These are phyloP conservation scores for Trichosurus vulpecula DNA, from an alignment of 2,797 vertebrate genomes.

Conservation along the genomic window DNA sequence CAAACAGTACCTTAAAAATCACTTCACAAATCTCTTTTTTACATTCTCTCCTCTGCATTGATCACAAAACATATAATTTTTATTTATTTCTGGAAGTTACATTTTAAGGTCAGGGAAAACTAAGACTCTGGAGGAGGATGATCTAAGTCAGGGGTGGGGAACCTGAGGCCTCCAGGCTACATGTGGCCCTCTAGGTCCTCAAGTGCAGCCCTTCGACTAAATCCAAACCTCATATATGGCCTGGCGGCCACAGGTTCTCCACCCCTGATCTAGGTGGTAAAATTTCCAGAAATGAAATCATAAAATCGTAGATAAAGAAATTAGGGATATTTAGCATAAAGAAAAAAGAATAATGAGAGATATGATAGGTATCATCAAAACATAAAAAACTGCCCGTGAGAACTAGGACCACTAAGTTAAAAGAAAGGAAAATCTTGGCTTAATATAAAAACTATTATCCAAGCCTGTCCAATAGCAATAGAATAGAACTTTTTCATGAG, in stretches of 20 bases:
- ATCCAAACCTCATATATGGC: too few species aligned
- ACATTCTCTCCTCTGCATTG: neutral
- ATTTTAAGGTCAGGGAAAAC: too few species aligned
- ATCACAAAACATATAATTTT: neutral
- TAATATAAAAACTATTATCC: constrained; percentile 21
- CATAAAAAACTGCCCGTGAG: neutral
- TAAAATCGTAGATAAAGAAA: too few species aligned
- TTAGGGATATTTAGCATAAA: too few species aligned
- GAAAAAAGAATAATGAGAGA: too few species aligned
- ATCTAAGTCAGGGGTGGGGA: neutral
- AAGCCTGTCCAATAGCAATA: constrained; percentile 1
- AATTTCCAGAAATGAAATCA: neutral
- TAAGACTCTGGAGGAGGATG: neutral
- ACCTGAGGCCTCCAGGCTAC: too few species aligned
- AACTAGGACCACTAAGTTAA: neutral
- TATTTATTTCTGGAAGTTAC: too few species aligned
- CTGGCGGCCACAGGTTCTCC: too few species aligned
- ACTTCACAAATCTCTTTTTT: neutral
- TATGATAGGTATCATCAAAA: neutral
- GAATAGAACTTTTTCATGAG: neutral
- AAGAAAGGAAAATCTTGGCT: neutral
- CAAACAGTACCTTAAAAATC: neutral
- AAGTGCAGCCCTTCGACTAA: too few species aligned
- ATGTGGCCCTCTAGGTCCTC: too few species aligned
- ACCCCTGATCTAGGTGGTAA: too few species aligned